Evolutionary conservation across 1,140 invertebrate species (phyloP).

Genomic region (Aleiodes sp.): DNA sequence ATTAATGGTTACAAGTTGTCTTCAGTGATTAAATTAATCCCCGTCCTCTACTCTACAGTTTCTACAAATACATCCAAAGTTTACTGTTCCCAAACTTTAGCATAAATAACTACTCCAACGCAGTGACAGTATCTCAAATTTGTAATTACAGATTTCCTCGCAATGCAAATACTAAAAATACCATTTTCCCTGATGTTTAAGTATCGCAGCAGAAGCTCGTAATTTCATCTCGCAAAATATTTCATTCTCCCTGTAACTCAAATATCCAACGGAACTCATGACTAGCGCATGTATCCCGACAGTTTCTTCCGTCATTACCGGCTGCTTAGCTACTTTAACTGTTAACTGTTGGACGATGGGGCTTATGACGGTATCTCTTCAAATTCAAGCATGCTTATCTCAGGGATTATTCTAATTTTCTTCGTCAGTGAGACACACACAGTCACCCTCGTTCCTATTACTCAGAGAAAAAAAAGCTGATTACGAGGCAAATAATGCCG

Average conservation of each 20-base stretch:
- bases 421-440: not conserved
- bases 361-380: not conserved
- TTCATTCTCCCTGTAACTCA: not conserved
- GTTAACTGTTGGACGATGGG: too few species aligned
- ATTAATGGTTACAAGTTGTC: slow-evolving; percentile 1
- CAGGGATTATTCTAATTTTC: slow-evolving; percentile 24
- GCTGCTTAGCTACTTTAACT: too few species aligned
- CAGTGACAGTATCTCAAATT: not conserved
- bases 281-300: not conserved
- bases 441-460: not conserved
- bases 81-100: not conserved
- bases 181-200: not conserved
- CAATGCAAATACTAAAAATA: not conserved
- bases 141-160: not conserved
- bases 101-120: not conserved
- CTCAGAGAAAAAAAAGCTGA: not conserved
- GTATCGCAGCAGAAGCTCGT: not conserved
- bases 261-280: not conserved
- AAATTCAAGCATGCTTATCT: slow-evolving; percentile 5
- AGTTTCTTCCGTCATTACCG: too few species aligned
- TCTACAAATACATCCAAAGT: not conserved
- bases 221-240: not conserved
- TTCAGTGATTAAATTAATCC: slow-evolving; percentile 6
- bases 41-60: not conserved
- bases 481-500: not conserved